These are phyloP conservation scores for Baronia brevicornis DNA, from an alignment of 2,888 invertebrate genomes.

Conservation along the genomic window DNA sequence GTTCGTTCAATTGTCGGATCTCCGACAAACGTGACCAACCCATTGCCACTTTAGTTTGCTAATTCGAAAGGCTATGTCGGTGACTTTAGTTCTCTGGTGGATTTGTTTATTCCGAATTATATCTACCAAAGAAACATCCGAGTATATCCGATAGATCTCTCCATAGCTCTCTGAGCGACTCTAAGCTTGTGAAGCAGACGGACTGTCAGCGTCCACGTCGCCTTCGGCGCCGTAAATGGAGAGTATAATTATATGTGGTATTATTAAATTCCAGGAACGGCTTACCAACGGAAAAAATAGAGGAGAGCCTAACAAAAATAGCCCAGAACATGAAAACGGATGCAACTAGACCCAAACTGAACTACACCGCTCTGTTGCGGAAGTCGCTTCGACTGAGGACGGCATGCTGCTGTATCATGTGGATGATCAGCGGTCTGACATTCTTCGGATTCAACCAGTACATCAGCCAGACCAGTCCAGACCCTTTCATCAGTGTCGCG, in stretches of 20 bases:
- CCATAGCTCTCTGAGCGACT: too few species aligned
- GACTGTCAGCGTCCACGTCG: too few species aligned
- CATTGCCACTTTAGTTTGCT: too few species aligned
- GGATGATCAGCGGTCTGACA: conserved; percentile 88
- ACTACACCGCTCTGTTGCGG: conserved; percentile 78
- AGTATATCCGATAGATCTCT: too few species aligned
- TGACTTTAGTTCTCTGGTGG: too few species aligned
- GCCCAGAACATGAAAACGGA: conserved; percentile 34
- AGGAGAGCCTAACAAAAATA: conserved; percentile 50
- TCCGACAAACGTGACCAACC: too few species aligned
- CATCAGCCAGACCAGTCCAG: conserved; percentile 84
- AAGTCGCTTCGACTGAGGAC: conserved; percentile 80
- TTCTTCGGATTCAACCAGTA: conserved; percentile 91
- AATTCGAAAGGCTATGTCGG: too few species aligned
- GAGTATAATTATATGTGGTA: not conserved
- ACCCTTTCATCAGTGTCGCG: conserved; percentile 88
- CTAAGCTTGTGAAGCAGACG: too few species aligned
- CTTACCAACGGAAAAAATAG: conserved; percentile 61
- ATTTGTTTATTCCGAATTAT: too few species aligned
- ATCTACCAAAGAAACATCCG: too few species aligned
- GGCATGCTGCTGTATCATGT: conserved; percentile 79
- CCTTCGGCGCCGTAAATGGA: too few species aligned
- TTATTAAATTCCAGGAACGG: conserved; percentile 54
- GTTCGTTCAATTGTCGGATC: too few species aligned
- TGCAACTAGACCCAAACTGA: conserved; percentile 50